Conservation (phyloP, 2,888 invertebrate genomes). For the Pterostichus niger region DNA sequence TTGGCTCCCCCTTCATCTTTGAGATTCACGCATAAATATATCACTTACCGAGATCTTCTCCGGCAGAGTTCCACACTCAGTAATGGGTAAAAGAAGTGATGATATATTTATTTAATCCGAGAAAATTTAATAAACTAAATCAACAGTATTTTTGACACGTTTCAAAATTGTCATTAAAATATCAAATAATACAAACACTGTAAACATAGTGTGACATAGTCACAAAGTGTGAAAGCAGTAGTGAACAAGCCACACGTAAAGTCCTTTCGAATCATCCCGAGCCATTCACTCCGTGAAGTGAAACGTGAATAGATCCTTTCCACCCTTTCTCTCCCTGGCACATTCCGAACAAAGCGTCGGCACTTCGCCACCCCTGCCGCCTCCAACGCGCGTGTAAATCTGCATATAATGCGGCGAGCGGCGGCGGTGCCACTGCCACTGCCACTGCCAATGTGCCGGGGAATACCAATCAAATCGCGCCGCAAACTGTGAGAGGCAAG, state of each 20-base stretch:
- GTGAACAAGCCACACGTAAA: slow-evolving; percentile 30
- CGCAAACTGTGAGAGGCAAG: slow-evolving; percentile 41
- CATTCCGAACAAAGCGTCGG: slow-evolving; percentile 43
- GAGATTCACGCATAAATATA: no score
- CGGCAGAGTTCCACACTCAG: no score
- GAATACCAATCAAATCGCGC: slow-evolving; percentile 58
- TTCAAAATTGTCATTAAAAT: no score
- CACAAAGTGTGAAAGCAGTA: slow-evolving; percentile 21
- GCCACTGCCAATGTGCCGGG: no score
- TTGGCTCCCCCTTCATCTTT: no score
- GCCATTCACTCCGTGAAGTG: slow-evolving; percentile 58
- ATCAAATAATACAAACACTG: not conserved
- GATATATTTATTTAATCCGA: no score
- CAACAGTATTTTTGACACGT: no score
- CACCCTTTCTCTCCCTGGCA: not conserved
- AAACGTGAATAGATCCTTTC: slow-evolving; percentile 60
- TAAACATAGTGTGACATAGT: not conserved
- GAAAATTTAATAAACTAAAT: no score
- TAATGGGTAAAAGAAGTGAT: no score
- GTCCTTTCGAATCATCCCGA: slow-evolving; percentile 4
- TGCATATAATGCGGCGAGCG: slow-evolving; percentile 57
- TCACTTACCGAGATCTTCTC: no score
- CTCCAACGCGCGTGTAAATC: slow-evolving; percentile 48
- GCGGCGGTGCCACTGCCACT: slow-evolving; percentile 8
- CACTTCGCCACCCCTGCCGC: not conserved